Conservation (phyloP, 2,113 vertebrate species). For the Malurus alboscapulatus region DNA sequence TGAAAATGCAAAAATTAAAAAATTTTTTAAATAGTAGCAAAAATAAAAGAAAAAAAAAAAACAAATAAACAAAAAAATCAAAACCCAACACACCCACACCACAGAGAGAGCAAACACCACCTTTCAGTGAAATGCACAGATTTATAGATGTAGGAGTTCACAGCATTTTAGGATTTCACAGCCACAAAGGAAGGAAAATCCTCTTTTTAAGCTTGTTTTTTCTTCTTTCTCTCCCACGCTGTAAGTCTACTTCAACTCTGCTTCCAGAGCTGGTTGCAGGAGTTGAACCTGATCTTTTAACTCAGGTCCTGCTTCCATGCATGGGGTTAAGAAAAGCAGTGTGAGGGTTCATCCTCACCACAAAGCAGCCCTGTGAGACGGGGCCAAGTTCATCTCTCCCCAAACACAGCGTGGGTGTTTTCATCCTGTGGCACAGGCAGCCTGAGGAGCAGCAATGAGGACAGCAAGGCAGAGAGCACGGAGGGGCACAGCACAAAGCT, state of each 20-base stretch:
- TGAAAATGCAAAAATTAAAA: background rate
- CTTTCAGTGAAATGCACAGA: background rate
- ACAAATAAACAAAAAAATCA: background rate
- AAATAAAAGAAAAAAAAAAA: background rate
- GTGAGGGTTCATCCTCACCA: background rate
- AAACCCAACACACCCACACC: background rate
- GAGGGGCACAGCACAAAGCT: fast-evolving
- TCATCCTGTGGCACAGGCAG: background rate
- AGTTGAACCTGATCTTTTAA: background rate
- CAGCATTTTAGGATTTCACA: background rate
- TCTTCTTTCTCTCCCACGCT: background rate
- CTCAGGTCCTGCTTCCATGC: background rate
- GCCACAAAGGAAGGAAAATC: background rate
- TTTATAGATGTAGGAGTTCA: background rate
- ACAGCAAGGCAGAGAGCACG: background rate
- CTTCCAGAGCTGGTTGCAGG: background rate
- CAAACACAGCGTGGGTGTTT: fast-evolving
- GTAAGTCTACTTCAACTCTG: background rate
- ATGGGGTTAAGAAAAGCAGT: background rate
- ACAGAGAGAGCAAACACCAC: background rate
- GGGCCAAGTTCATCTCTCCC: background rate
- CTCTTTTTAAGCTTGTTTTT: background rate
- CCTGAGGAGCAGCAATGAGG: background rate
- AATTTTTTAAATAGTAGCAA: background rate
- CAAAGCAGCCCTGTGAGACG: background rate